These are phyloP conservation scores for Micronycteris hirsuta DNA, from an alignment of 2,113 vertebrate genomes.

Conservation along the genomic window DNA sequence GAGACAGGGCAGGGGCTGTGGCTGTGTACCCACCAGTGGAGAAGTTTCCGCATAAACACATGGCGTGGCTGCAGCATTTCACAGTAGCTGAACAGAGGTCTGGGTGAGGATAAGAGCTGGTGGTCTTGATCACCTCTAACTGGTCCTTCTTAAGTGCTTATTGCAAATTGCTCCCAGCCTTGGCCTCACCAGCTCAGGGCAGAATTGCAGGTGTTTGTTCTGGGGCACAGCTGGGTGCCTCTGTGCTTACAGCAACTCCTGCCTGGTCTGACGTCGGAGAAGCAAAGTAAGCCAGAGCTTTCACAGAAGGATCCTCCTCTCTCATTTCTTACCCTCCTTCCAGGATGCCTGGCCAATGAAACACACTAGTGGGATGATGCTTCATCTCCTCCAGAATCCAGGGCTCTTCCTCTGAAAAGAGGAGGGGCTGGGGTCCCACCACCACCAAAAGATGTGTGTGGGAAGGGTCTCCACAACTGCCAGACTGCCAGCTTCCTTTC, in stretches of 20 bases:
- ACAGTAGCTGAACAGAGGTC: neutral
- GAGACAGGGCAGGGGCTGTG: neutral
- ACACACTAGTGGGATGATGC: neutral
- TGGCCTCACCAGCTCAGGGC: neutral
- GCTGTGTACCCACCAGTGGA: neutral
- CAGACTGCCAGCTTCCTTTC: constrained; percentile 77
- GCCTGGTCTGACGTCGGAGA: neutral
- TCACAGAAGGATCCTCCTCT: neutral
- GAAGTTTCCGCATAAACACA: neutral
- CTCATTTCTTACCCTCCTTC: neutral
- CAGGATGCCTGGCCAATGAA: neutral
- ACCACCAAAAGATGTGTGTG: constrained; percentile 70
- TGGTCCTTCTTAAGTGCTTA: neutral
- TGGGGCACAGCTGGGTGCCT: neutral
- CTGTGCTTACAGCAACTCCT: neutral
- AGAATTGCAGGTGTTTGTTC: neutral
- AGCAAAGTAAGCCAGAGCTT: neutral
- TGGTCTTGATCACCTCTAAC: neutral
- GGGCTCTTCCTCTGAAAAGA: constrained; percentile 2
- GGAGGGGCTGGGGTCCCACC: constrained; percentile 14
- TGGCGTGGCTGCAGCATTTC: neutral
- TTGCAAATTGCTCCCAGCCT: neutral
- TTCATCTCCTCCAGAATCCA: neutral
- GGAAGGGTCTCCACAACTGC: constrained; percentile 67
- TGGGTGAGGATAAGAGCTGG: too few species aligned